Percentiles rank a stretch among this genome's conserved stretches.
Evolutionary conservation across 2,797 vertebrate species (phyloP).

Genomic region (Sebastes itinus): DNA sequence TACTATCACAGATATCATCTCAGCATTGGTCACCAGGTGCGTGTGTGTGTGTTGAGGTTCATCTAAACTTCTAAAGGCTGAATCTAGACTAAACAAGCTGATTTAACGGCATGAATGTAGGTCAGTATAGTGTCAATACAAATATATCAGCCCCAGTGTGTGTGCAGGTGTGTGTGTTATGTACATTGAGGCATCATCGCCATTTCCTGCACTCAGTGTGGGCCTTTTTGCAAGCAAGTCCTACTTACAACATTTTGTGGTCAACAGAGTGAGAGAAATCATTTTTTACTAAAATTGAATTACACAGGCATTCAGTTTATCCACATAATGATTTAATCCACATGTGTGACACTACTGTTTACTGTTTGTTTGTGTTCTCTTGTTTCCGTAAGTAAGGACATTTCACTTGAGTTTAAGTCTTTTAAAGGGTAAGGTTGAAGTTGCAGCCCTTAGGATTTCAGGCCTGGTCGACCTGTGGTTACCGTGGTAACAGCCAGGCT

Average conservation of each 20-base stretch:
- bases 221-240: background rate
- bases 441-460: too few species aligned
- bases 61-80: background rate
- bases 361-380: background rate
- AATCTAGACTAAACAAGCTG: background rate
- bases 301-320: background rate
- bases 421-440: background rate
- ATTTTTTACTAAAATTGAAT: conserved; percentile 18
- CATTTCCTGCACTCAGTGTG: background rate
- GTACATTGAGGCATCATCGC: background rate
- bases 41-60: background rate
- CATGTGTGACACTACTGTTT: background rate
- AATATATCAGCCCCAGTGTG: background rate
- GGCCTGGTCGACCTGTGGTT: too few species aligned
- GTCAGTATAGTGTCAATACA: background rate
- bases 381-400: background rate
- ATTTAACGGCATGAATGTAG: background rate
- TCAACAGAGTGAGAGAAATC: background rate
- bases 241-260: conserved; percentile 1
- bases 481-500: too few species aligned
- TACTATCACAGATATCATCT: conserved; percentile 96
- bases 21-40: conserved; percentile 93
- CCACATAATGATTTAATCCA: background rate
- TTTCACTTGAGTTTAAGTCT: background rate
- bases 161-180: background rate